phyloP scores from a whole-genome alignment of 2,888 invertebrate genomes.

The Apotomis betuletana region DNA sequence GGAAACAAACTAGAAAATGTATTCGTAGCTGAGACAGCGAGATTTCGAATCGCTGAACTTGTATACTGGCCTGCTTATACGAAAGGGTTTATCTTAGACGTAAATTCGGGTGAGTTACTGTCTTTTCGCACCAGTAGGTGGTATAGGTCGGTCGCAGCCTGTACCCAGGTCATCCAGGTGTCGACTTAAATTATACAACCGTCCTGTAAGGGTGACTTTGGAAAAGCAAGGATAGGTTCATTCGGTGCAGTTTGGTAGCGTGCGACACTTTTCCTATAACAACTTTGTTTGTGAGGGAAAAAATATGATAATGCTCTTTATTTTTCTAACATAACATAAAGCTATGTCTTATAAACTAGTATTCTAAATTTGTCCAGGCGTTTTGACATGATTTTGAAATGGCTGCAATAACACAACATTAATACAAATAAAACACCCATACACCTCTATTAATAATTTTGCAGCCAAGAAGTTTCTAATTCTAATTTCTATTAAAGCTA shows the following conservation, averaged over 20 bases:
- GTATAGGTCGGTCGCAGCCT: not conserved
- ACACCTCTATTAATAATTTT: too few species aligned
- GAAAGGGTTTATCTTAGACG: not conserved
- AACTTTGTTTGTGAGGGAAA: too few species aligned
- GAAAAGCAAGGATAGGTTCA: not conserved
- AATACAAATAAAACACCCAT: too few species aligned
- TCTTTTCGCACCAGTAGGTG: not conserved
- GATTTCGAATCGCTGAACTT: slow-evolving; percentile 22
- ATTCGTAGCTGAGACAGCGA: slow-evolving; percentile 8
- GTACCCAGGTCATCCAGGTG: slow-evolving; percentile 23
- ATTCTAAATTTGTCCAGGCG: too few species aligned
- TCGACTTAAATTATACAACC: slow-evolving; percentile 19
- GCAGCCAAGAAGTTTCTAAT: too few species aligned
- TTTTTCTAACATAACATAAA: too few species aligned
- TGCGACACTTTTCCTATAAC: not conserved
- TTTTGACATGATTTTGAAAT: too few species aligned
- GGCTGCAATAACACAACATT: too few species aligned
- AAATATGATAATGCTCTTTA: too few species aligned
- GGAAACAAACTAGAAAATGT: not conserved
- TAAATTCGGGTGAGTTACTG: not conserved
- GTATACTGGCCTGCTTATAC: not conserved
- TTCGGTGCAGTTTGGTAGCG: not conserved
- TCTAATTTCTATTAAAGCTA: too few species aligned
- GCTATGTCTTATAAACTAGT: too few species aligned
- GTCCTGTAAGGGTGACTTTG: not conserved